Conservation (phyloP, 1,140 invertebrate species). For the Drosophila rhopaloa region DNA sequence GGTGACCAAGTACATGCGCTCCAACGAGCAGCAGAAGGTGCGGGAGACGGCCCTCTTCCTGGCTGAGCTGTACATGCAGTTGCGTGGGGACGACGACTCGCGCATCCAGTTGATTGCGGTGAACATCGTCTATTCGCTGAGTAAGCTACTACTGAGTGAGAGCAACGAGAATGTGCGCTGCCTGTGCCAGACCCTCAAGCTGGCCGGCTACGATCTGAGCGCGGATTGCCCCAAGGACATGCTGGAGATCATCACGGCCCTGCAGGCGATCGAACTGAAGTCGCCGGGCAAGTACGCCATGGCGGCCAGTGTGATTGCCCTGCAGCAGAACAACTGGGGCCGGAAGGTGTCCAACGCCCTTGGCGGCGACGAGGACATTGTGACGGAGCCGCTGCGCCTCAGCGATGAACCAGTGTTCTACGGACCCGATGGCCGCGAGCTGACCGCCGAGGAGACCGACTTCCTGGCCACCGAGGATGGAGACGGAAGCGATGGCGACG, state of each 20-base stretch:
- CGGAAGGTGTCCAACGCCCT: constrained; percentile 72
- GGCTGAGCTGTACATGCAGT: constrained; percentile 80
- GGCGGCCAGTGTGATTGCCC: constrained; percentile 73
- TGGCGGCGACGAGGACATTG: constrained; percentile 68
- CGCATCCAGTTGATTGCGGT: constrained; percentile 76
- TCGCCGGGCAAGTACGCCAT: constrained; percentile 76
- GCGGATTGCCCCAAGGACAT: constrained; percentile 77
- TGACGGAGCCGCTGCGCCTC: constrained; percentile 63
- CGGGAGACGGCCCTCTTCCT: constrained; percentile 79
- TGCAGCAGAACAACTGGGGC: constrained; percentile 83
- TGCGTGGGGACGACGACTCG: constrained; percentile 77
- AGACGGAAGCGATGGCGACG: constrained; percentile 75
- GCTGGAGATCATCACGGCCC: constrained; percentile 59
- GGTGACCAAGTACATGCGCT: constrained; percentile 71
- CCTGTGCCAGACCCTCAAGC: constrained; percentile 86
- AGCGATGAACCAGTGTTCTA: constrained; percentile 85
- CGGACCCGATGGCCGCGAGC: constrained; percentile 85
- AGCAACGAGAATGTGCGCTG: constrained; percentile 85
- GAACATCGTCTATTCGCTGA: constrained; percentile 76
- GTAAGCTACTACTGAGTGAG: constrained; percentile 61
- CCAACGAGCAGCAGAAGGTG: constrained; percentile 68
- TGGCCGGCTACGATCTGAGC: constrained; percentile 81
- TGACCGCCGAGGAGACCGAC: constrained; percentile 85
- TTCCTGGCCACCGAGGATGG: constrained; percentile 81
- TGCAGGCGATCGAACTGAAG: constrained; percentile 63